A percentile compares a stretch with the other conserved stretches of the same genome.
phyloP scores from a whole-genome alignment of 2,888 invertebrate species.

The Pristionchus japonicus region DNA sequence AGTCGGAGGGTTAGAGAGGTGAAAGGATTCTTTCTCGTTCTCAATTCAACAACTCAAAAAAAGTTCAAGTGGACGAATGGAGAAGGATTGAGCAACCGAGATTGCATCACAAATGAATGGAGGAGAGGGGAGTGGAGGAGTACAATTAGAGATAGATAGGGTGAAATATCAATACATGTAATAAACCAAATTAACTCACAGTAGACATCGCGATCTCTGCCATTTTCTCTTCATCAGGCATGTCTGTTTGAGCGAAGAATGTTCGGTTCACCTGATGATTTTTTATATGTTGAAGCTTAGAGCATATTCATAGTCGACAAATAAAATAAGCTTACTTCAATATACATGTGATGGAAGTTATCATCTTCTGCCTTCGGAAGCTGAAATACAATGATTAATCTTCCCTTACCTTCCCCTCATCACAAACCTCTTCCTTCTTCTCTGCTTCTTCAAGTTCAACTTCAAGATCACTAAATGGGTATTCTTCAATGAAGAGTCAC shows the following conservation, averaged over 20 bases:
- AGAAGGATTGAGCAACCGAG: background rate
- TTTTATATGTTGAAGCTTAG: background rate
- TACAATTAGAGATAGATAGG: background rate
- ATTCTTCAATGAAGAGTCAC: background rate
- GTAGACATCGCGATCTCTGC: slow-evolving; percentile 13
- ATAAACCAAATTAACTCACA: background rate
- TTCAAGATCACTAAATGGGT: background rate
- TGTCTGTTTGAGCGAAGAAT: slow-evolving; percentile 41
- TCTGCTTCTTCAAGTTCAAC: background rate
- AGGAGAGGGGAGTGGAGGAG: background rate
- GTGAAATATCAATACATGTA: no score
- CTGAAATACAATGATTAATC: background rate
- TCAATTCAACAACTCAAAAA: background rate
- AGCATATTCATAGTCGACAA: background rate
- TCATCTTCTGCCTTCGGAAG: slow-evolving; percentile 34
- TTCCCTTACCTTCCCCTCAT: background rate
- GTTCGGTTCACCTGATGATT: slow-evolving; percentile 10
- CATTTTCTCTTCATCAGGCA: slow-evolving; percentile 31
- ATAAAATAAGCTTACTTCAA: background rate
- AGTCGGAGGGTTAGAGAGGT: background rate
- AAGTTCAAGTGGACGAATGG: background rate
- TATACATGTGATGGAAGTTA: slow-evolving; percentile 40
- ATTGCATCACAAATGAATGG: background rate
- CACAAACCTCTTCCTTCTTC: background rate
- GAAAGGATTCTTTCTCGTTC: background rate